Conservation (phyloP, 1,140 invertebrate genomes). For the Liolophura sinensis region DNA sequence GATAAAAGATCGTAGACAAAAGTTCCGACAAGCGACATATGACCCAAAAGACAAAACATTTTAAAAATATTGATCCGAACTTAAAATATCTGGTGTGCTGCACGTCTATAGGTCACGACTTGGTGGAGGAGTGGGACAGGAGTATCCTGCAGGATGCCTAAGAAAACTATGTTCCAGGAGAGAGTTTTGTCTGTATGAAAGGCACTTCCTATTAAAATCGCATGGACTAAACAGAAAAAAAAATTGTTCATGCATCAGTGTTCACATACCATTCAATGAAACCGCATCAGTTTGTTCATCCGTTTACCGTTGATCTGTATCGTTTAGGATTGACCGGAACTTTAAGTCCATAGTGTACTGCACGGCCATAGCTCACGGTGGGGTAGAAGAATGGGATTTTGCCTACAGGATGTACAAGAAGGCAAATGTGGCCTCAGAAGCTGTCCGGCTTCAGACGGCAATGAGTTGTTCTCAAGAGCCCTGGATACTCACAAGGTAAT, state of each 20-base stretch:
- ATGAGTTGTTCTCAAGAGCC: slow-evolving; percentile 21
- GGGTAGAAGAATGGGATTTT: slow-evolving; percentile 72
- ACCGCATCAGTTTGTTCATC: too few relatives aligned
- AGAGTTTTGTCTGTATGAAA: too few relatives aligned
- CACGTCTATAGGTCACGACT: slow-evolving; percentile 73
- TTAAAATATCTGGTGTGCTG: slow-evolving; percentile 77
- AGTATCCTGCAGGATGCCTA: too few relatives aligned
- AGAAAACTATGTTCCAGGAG: too few relatives aligned
- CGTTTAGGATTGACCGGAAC: slow-evolving; percentile 66
- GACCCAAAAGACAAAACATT: too few relatives aligned
- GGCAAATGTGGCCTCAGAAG: slow-evolving; percentile 21
- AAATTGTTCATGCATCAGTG: too few relatives aligned
- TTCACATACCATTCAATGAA: too few relatives aligned
- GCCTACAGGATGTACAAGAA: slow-evolving; percentile 64
- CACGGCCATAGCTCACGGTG: slow-evolving; percentile 72
- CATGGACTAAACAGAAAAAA: too few relatives aligned
- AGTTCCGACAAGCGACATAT: too few relatives aligned
- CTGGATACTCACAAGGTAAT: slow-evolving; percentile 26
- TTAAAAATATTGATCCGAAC: slow-evolving; percentile 79
- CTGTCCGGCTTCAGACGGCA: slow-evolving; percentile 15
- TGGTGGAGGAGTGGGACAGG: slow-evolving; percentile 77
- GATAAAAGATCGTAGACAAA: too few relatives aligned
- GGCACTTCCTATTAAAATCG: too few relatives aligned
- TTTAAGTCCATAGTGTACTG: slow-evolving; percentile 76
- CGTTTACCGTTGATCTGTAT: too few relatives aligned